Percentiles rank a stretch among this genome's conserved stretches.
These are phyloP conservation scores for Trissolcus basalis DNA, from an alignment of 1,140 invertebrate species.

Conservation along the genomic window DNA sequence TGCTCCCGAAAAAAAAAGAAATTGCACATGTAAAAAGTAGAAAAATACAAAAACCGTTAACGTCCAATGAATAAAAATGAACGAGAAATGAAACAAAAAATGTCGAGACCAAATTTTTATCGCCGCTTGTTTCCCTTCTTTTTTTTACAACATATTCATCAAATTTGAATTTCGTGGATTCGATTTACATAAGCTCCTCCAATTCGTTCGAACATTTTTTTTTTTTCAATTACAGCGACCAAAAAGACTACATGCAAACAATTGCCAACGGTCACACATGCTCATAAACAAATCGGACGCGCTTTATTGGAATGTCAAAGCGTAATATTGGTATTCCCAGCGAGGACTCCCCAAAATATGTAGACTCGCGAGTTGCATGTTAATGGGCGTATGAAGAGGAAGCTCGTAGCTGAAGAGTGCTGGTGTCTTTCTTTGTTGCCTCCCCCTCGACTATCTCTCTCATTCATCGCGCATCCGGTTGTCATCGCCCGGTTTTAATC, in stretches of 20 bases:
- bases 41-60: constrained; percentile 9
- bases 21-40: constrained; percentile 5
- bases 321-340: constrained; percentile 76
- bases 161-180: constrained; percentile 43
- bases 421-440: constrained; percentile 55
- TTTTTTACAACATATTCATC: constrained; percentile 29
- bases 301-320: constrained; percentile 77
- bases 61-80: constrained; percentile 18
- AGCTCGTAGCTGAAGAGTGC: constrained; percentile 61
- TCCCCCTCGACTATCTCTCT: constrained; percentile 56
- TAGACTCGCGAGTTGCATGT: constrained; percentile 74
- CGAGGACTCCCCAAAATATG: constrained; percentile 76
- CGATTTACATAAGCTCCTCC: constrained; percentile 49
- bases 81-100: no score
- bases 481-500: constrained; percentile 72
- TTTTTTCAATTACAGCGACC: constrained; percentile 51
- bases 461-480: constrained; percentile 73
- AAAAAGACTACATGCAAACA: constrained; percentile 53
- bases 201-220: constrained; percentile 43
- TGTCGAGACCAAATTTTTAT: no score
- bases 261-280: constrained; percentile 64
- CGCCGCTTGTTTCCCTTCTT: constrained; percentile 1
- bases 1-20: no score
- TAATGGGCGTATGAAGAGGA: constrained; percentile 68
- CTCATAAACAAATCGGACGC: constrained; percentile 77